Evolutionary conservation across 2,888 invertebrate species (phyloP), one percentile per base, ranked within the genome.

Genomic region (Dromius quadrimaculatus): DNA sequence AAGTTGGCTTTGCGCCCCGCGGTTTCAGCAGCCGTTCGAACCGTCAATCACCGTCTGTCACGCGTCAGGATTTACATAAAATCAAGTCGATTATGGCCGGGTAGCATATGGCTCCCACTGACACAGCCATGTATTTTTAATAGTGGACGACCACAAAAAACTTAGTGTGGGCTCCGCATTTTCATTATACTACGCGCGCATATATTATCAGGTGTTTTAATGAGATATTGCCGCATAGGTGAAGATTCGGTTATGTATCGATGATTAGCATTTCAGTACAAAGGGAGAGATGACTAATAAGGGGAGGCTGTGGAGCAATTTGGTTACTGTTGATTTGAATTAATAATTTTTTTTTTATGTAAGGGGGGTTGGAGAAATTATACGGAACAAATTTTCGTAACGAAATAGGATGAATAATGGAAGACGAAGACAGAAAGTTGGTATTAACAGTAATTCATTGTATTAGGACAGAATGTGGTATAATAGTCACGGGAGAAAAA

Each of bases 31-130:
- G 62, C 62, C 62, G 62, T 22, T 43, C 62, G 41, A 64, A 47
- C 64, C 64, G 64, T 64, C 64, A 64, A 64, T 64, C 64, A 50
- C 45, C 47, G 45, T 64, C 64, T 64, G 64, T 64, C 64, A 64
- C 64, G 64, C 32, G 19, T 28, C 64, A 47, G 47, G 64, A 64
- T 64, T 64, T 64, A 64, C 64, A 47, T 64, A 64, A 64, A 36
- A 47, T 47, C 64, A 41, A 59, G 34, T 34, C 59, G 34, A 13
- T 22, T 11, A 15, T 2, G 5, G 23, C 28, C 20, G 63, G 17
- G 64, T 64, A 64, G 64, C 64, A 64, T 64, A 64, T 64, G 64
- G 64, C 59, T 59, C 36, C 57, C 32, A 50, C 28, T 23, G 50
- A 19, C 28, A 38, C 20, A 15, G 41, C 41, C 23, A 63, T 63